phyloP scores from a whole-genome alignment of 2,797 vertebrate genomes.

The Sphaeramia orbicularis region DNA sequence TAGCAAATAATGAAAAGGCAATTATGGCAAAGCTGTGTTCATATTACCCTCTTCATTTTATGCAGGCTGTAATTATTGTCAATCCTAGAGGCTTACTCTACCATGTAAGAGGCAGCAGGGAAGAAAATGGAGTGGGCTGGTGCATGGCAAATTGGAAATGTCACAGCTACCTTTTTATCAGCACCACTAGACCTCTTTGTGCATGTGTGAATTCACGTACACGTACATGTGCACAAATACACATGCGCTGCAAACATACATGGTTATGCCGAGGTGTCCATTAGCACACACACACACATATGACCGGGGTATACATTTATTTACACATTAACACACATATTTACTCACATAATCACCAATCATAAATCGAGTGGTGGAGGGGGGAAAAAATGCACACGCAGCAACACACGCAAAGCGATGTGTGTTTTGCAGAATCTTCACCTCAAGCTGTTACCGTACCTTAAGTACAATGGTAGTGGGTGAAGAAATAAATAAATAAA shows the following conservation, averaged over 20 bases:
- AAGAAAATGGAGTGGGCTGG: constrained; percentile 97
- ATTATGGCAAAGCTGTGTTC: constrained; percentile 98
- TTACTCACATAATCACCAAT: constrained; percentile 64
- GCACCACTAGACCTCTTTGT: constrained; percentile 90
- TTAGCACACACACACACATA: constrained; percentile 30
- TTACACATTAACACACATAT: constrained; percentile 67
- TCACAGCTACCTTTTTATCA: constrained; percentile 97
- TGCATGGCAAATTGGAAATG: constrained; percentile 99
- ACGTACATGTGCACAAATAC: constrained; percentile 47
- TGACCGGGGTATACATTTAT: constrained; percentile 57
- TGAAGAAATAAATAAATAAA: constrained; percentile 77
- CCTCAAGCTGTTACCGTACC: constrained; percentile 86
- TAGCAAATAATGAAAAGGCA: constrained; percentile 99
- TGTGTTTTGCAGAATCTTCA: constrained; percentile 88
- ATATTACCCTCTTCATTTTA: constrained; percentile 98
- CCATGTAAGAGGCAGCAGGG: constrained; percentile 96
- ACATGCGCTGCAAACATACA: constrained; percentile 54
- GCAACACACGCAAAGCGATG: constrained; percentile 59
- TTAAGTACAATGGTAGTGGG: constrained; percentile 76
- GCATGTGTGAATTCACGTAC: constrained; percentile 65
- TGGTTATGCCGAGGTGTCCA: constrained; percentile 63
- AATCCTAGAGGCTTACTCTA: constrained; percentile 98
- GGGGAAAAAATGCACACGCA: constrained; percentile 35
- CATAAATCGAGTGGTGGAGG: constrained; percentile 48
- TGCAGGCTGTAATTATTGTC: constrained; percentile 98